A percentile compares a stretch with the other conserved stretches of the same genome.
Conservation (phyloP, 2,888 invertebrate genomes). For the Chrysolina haemoptera region DNA sequence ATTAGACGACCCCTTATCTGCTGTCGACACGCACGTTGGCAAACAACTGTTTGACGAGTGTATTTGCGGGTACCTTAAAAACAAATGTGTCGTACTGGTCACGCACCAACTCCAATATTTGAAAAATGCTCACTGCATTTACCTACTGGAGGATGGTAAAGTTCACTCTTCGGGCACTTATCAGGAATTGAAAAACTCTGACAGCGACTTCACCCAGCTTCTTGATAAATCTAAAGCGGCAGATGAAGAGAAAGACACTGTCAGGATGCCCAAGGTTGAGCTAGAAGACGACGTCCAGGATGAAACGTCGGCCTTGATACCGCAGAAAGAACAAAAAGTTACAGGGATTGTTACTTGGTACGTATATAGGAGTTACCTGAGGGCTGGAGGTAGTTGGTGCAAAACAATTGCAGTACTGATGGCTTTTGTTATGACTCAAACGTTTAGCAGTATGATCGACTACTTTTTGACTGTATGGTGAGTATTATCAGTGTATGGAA, state of each 20-base stretch:
- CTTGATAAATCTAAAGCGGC: conserved; percentile 65
- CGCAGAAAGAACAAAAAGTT: conserved; percentile 74
- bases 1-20: conserved; percentile 90
- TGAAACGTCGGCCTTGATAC: conserved; percentile 51
- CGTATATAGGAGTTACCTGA: conserved; percentile 81
- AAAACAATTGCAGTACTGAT: conserved; percentile 71
- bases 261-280: conserved; percentile 69
- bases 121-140: conserved; percentile 72
- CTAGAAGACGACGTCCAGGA: conserved; percentile 69
- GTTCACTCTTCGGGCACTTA: conserved; percentile 77
- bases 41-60: conserved; percentile 89
- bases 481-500: conserved; percentile 77
- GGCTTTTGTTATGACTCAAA: conserved; percentile 46
- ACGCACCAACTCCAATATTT: conserved; percentile 82
- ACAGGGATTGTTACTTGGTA: conserved; percentile 72
- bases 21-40: conserved; percentile 91
- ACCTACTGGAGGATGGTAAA: conserved; percentile 73
- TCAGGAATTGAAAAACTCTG: conserved; percentile 78
- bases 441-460: conserved; percentile 81
- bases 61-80: conserved; percentile 75
- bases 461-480: conserved; percentile 86
- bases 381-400: conserved; percentile 79
- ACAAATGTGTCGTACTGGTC: conserved; percentile 81
- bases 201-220: conserved; percentile 79
- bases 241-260: conserved; percentile 57